These are phyloP conservation scores for Urocitellus parryii DNA, from an alignment of 2,113 vertebrate species.

Conservation along the genomic window DNA sequence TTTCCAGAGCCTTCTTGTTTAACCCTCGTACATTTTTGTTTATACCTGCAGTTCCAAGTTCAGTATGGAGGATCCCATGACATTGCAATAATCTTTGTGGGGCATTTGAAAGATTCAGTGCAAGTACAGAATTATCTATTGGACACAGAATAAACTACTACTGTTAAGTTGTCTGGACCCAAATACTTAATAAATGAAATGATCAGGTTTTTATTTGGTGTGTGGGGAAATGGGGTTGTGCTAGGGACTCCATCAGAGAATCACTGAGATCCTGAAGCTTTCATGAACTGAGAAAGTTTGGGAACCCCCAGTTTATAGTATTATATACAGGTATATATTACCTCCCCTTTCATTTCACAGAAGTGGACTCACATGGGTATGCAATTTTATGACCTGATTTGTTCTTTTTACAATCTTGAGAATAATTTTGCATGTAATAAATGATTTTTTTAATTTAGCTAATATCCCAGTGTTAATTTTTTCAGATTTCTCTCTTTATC, in stretches of 20 bases:
- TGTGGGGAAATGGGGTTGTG: rapidly evolving
- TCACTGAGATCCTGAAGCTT: too few species aligned
- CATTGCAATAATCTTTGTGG: rapidly evolving
- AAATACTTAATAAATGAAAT: background rate
- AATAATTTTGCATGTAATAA: background rate
- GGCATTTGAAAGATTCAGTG: background rate
- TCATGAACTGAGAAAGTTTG: too few species aligned
- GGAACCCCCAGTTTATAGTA: background rate
- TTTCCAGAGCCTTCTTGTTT: background rate
- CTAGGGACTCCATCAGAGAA: background rate
- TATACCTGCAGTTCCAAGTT: too few species aligned
- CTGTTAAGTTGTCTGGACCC: background rate
- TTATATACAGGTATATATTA: background rate
- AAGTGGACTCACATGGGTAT: background rate
- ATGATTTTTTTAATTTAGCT: background rate
- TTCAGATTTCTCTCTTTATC: background rate
- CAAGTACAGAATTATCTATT: background rate
- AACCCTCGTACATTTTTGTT: background rate
- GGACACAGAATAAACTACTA: too few species aligned
- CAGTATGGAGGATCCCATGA: too few species aligned
- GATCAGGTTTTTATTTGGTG: background rate
- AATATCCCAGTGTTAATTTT: background rate
- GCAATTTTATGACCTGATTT: background rate
- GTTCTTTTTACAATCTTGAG: background rate
- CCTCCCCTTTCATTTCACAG: background rate